phyloP scores from a whole-genome alignment of 2,797 vertebrate species.

The Sebastes trivittatus region DNA sequence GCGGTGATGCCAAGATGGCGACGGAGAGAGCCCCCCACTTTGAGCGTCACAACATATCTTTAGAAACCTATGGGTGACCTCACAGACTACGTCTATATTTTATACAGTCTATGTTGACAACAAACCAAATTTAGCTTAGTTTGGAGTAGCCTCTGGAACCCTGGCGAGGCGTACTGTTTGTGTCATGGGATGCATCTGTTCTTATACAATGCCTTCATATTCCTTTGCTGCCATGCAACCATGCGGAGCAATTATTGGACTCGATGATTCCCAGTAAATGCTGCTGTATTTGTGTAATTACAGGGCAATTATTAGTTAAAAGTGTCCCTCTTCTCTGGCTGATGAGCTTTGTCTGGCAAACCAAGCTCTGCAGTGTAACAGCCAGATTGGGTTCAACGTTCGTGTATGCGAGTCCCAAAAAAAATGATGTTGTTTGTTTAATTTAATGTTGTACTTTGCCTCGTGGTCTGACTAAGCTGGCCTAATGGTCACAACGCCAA shows the following conservation, averaged over 20 bases:
- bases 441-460: background rate
- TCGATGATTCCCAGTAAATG: background rate
- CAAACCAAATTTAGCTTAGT: background rate
- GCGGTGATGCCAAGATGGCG: no score
- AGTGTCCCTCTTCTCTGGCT: background rate
- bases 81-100: no score
- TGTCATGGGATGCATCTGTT: background rate
- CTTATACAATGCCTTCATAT: conserved; percentile 1
- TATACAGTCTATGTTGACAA: no score
- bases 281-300: background rate
- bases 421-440: background rate
- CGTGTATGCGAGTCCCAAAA: background rate
- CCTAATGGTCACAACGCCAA: conserved; percentile 2
- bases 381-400: background rate
- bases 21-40: no score
- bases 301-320: background rate
- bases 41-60: no score
- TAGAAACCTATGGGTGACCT: no score
- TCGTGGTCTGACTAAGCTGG: background rate
- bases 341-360: background rate
- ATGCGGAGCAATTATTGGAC: background rate
- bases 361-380: background rate
- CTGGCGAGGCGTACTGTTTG: background rate
- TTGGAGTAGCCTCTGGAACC: background rate
- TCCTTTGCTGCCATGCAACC: background rate